Evolutionary conservation across 2,113 vertebrate genomes (phyloP), one percentile per base, ranked within the genome.

Genomic region (Xiphophorus maculatus): DNA sequence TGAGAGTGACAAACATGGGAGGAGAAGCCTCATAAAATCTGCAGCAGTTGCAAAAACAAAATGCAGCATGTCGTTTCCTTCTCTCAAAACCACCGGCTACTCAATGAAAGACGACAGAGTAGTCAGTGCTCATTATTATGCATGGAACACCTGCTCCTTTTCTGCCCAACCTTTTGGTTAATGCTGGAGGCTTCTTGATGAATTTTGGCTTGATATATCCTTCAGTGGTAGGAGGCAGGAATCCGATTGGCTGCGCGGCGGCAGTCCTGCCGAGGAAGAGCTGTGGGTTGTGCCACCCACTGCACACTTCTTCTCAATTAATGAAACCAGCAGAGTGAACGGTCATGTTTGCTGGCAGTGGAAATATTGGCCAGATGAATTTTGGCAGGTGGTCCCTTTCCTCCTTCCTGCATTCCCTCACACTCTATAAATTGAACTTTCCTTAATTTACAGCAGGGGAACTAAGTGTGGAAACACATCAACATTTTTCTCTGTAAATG

Each of bases 361-460:
- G 75, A 80, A 86, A 74, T 65, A 73, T 71, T 76, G 79, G 87
- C 81, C 80, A 84, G 88, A 90, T 88, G 89, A 84, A 84, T 82
- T 65, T 81, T 81, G 35, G 87, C 90, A 87, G 91, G 90, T 86
- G 87, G 85, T n/a, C 51, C 22, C 51, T 3, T 10, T 88, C 64
- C 28, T 80, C 27, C 80, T 37, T 32, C 27, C 32, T n/a, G 15
- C 30, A 61, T 86, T 74, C 79, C 54, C 73, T 51, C 74, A 79
- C 65, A 25, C 62, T 65, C 72, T 73, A 58, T 22, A n/a, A 58
- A 58, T 58, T 22, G 6, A 58, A n/a, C 51, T 58, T 58, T 58
- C 5, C 51, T 58, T 58, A 58, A 58, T 25, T 58, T n/a, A n/a
- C 51, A 58, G 51, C 19, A 58, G 48, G 19, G 7, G 14, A 51